These are phyloP conservation scores for Maconellicoccus hirsutus DNA, from an alignment of 1,140 invertebrate species.

Conservation along the genomic window DNA sequence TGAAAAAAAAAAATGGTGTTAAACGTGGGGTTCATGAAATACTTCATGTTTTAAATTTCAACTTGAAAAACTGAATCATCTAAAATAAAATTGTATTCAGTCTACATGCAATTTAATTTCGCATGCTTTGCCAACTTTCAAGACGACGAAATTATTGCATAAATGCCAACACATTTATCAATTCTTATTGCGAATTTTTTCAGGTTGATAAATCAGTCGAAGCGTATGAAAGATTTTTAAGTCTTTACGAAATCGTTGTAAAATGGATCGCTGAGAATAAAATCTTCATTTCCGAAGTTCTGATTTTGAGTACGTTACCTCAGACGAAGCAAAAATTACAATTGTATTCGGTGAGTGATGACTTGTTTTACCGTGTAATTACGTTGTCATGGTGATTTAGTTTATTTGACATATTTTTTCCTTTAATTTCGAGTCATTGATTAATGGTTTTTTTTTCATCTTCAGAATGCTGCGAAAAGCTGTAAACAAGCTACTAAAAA, in stretches of 20 bases:
- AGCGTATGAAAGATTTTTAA: constrained; percentile 73
- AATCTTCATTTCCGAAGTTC: constrained; percentile 59
- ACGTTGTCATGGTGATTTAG: background rate
- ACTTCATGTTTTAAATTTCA: too few species aligned
- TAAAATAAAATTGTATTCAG: background rate
- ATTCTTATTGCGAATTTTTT: constrained; percentile 26
- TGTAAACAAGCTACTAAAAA: constrained; percentile 78
- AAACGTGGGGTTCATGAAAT: too few species aligned
- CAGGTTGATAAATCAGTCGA: constrained; percentile 76
- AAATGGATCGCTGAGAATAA: constrained; percentile 72
- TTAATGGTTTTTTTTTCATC: constrained; percentile 30
- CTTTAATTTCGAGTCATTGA: constrained; percentile 19
- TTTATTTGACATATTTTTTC: constrained; percentile 12
- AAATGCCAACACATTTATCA: constrained; percentile 1
- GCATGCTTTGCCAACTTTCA: background rate
- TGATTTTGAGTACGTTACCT: constrained; percentile 61
- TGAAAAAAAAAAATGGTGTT: background rate
- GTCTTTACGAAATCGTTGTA: constrained; percentile 65
- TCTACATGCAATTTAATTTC: background rate
- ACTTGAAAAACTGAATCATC: too few species aligned
- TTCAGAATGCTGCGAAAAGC: constrained; percentile 73
- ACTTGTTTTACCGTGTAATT: background rate
- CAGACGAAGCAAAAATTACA: constrained; percentile 72
- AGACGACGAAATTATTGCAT: background rate
- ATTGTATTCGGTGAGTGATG: constrained; percentile 63